phyloP scores from a whole-genome alignment of 2,888 invertebrate genomes.

The Cataglyphis albicans region DNA sequence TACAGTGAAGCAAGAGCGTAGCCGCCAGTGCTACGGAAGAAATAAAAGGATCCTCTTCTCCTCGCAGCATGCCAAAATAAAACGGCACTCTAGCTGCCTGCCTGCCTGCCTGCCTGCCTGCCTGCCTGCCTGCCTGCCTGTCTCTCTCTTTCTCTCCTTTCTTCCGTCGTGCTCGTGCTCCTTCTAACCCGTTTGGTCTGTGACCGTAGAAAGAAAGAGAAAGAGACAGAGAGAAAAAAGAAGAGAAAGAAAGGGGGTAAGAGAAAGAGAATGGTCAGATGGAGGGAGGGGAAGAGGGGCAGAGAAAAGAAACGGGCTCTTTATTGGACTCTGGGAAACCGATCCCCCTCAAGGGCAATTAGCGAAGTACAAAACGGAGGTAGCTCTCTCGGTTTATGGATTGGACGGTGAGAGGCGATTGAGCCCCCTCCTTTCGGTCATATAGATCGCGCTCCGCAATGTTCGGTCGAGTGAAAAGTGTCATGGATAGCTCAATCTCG shows the following conservation, averaged over 20 bases:
- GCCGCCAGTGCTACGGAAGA: slow-evolving; percentile 76
- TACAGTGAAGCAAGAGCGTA: slow-evolving; percentile 73
- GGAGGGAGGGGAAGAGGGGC: slow-evolving; percentile 13
- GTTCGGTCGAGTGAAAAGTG: slow-evolving; percentile 62
- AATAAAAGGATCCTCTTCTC: slow-evolving; percentile 76
- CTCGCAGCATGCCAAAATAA: slow-evolving; percentile 64
- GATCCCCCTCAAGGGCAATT: slow-evolving; percentile 76
- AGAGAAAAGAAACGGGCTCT: slow-evolving; percentile 55
- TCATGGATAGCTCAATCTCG: slow-evolving; percentile 72
- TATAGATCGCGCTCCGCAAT: slow-evolving; percentile 59
- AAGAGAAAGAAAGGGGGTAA: slow-evolving; percentile 36
- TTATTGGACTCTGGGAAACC: slow-evolving; percentile 75
- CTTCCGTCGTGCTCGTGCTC: slow-evolving; percentile 42
- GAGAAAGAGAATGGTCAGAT: slow-evolving; percentile 41
- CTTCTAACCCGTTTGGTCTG: slow-evolving; percentile 51
- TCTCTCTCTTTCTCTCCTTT: slow-evolving; percentile 32
- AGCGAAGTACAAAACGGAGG: slow-evolving; percentile 74
- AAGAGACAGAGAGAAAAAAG: slow-evolving; percentile 30
- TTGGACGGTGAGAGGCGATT: slow-evolving; percentile 68
- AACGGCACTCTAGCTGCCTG: slow-evolving; percentile 63
- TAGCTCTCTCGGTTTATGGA: slow-evolving; percentile 75
- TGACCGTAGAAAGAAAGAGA: slow-evolving; percentile 32
- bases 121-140: too few species aligned
- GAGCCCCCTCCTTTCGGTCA: slow-evolving; percentile 41
- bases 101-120: too few species aligned